Evolutionary conservation across 2,888 invertebrate species (phyloP).

Genomic region (Cartodere bifasciata): DNA sequence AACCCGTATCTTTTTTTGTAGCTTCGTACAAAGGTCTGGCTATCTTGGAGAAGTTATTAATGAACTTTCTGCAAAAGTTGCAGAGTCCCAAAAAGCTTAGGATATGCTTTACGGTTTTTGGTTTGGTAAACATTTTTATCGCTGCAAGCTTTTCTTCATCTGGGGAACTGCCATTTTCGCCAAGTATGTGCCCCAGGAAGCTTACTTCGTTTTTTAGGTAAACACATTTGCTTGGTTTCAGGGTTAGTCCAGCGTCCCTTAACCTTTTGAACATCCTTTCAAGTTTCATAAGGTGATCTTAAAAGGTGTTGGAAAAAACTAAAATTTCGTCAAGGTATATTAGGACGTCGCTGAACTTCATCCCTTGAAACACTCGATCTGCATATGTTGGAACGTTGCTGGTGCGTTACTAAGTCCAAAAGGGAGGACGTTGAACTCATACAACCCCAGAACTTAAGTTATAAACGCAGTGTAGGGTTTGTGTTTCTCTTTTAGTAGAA

Average conservation of each 20-base stretch:
- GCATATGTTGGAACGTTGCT: slow-evolving; percentile 1
- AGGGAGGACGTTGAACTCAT: slow-evolving; percentile 1
- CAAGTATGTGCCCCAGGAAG: slow-evolving; percentile 10
- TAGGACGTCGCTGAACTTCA: background rate
- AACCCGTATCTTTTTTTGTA: slow-evolving; percentile 10
- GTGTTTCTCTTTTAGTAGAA: background rate
- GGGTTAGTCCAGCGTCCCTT: slow-evolving; percentile 10
- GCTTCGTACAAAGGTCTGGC: slow-evolving; percentile 17
- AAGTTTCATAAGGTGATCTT: slow-evolving; percentile 8
- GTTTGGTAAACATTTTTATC: slow-evolving; percentile 9
- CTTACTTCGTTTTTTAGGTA: too few relatives aligned
- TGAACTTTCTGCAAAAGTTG: slow-evolving; percentile 12
- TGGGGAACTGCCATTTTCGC: slow-evolving; percentile 5
- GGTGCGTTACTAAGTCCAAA: too few relatives aligned
- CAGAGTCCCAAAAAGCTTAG: slow-evolving; percentile 11
- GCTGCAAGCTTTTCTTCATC: slow-evolving; percentile 9
- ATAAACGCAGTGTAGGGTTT: background rate
- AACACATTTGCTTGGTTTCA: slow-evolving; percentile 12
- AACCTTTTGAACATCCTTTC: slow-evolving; percentile 9
- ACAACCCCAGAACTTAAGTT: background rate
- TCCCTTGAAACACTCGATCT: background rate
- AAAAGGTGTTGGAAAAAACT: slow-evolving; percentile 9
- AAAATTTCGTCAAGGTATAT: slow-evolving; percentile 12
- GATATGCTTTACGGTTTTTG: slow-evolving; percentile 6
- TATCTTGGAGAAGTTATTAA: too few relatives aligned